phyloP scores from a whole-genome alignment of 1,140 invertebrate species.

The Drosophila tani region DNA sequence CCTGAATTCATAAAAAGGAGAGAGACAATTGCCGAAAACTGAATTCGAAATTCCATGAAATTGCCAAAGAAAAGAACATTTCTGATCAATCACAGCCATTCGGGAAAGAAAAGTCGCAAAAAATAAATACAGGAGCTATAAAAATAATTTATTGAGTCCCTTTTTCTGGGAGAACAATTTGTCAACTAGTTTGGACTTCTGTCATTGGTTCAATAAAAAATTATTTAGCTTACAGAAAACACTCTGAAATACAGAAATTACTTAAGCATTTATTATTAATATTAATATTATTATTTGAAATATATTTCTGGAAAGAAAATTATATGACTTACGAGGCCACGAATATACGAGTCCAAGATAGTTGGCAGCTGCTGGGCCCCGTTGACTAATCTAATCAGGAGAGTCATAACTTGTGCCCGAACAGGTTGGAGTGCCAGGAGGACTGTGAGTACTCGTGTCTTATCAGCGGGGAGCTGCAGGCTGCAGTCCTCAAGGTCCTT shows the following conservation, averaged over 20 bases:
- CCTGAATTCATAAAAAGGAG: constrained; percentile 58
- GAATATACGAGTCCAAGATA: constrained; percentile 14
- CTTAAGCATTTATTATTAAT: too few relatives aligned
- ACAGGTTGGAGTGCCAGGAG: constrained; percentile 22
- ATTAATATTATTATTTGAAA: not conserved
- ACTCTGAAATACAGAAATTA: too few relatives aligned
- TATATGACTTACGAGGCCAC: not conserved
- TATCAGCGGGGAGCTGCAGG: constrained; percentile 51
- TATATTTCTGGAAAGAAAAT: constrained; percentile 3
- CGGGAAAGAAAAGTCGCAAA: not conserved
- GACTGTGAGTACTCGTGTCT: constrained; percentile 30
- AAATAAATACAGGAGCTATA: too few relatives aligned
- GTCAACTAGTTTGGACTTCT: constrained; percentile 6
- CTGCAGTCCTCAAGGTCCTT: constrained; percentile 41
- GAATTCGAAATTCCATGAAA: constrained; percentile 58
- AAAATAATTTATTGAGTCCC: not conserved
- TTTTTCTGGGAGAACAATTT: constrained; percentile 1
- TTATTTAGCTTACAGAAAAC: not conserved
- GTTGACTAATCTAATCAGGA: constrained; percentile 61
- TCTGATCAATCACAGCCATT: constrained; percentile 36
- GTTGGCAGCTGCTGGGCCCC: constrained; percentile 17
- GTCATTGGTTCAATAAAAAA: not conserved
- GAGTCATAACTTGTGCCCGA: constrained; percentile 64
- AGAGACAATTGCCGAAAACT: constrained; percentile 17
- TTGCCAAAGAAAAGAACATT: constrained; percentile 27